phyloP scores from a whole-genome alignment of 2,888 invertebrate species.

The Griposia aprilina region DNA sequence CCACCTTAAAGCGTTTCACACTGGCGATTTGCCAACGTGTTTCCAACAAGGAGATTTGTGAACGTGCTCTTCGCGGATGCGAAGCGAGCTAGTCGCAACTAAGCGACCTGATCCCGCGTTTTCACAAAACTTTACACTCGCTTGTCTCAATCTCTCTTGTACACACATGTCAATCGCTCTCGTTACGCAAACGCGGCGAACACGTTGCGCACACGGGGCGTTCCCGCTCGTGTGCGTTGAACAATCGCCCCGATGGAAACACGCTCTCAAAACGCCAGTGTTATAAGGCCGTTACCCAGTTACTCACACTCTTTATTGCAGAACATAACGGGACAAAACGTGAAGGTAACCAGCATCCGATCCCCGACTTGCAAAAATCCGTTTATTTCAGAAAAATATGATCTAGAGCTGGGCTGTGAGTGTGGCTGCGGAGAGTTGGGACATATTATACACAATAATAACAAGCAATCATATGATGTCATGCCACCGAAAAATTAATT shows the following conservation, averaged over 20 bases:
- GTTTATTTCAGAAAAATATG: conserved; percentile 17
- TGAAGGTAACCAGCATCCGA: conserved; percentile 79
- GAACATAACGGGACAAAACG: conserved; percentile 83
- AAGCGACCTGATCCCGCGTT: not conserved
- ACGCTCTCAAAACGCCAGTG: not conserved
- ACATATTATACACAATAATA: no score
- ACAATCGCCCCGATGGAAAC: not conserved
- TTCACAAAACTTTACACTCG: not conserved
- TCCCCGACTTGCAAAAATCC: conserved; percentile 53
- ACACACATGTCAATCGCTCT: not conserved
- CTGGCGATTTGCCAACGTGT: not conserved
- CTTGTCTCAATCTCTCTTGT: not conserved
- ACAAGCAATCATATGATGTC: not conserved
- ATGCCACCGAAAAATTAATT: not conserved
- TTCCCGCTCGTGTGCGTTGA: not conserved
- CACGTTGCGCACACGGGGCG: not conserved
- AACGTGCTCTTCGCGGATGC: not conserved
- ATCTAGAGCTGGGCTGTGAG: conserved; percentile 22
- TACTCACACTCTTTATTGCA: conserved; percentile 67
- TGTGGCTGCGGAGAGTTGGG: conserved; percentile 13
- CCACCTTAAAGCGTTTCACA: not conserved
- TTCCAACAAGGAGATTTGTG: not conserved
- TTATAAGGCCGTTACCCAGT: not conserved
- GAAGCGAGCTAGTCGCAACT: not conserved
- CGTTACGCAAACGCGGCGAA: not conserved